Evolutionary conservation across 92 coral and sea anemone species (phyloP), one percentile per base, ranked within the genome.

Genomic region (Actinostola sp.): DNA sequence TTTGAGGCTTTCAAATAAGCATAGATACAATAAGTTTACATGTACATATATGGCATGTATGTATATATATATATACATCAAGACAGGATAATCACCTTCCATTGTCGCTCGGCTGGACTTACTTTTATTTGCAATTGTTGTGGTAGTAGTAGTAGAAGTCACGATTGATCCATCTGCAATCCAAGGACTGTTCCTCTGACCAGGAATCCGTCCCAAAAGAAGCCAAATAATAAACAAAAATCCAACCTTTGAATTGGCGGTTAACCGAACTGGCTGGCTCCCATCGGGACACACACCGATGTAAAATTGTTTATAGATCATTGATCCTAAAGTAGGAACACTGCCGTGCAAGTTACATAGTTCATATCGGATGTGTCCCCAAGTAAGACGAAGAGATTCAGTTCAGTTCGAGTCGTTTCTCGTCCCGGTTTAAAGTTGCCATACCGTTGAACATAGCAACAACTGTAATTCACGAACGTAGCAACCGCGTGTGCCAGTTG

Each of bases 391-490:
- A 32, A 33, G n/a, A n/a, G 19, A 9, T 50, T 50, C 32, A 68
- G 48, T 35, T n/a, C 61, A 51, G 19, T 50, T 68, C 19, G 74
- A 27, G 23, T 17, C 39, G 16, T 0, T 28, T 46, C 2, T 28
- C 8, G 9, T 33, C 52, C 45, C 27, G 24, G 20, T 59, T 1
- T 23, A 7, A 23, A 53, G 25, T 30, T 66, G 53, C 58, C 72
- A 44, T 66, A 25, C 35, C 36, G 20, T 44, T 8, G 44, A n/a
- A 24, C 74, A 32, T 68, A 68, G 74, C 74, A 68, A 68, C 62
- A 33, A 49, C 10, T 34, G 20, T 9, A 51, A 43, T 45, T 24
- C 33, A 63, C 28, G 32, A 44, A 7, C 72, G 56, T 66, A 66
- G 72, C 72, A 66, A 66, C 72, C 25, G 32, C n/a, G 35, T 48